Evolutionary conservation across 2,888 invertebrate species (phyloP).

Genomic region (Mesochorus sp.): DNA sequence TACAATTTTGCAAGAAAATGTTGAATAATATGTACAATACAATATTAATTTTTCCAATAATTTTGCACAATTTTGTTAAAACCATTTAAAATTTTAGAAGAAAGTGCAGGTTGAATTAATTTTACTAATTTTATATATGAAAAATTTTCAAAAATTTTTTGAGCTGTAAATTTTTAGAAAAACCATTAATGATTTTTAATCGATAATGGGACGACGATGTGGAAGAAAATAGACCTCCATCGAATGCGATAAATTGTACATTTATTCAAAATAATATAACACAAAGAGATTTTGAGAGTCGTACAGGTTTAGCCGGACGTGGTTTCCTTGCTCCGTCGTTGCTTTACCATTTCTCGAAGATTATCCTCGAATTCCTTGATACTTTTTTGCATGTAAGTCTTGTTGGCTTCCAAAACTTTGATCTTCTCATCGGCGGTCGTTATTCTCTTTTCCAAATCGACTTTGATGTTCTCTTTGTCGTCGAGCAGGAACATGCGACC

Average conservation of each 20-base stretch:
- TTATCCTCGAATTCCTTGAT: constrained; percentile 93
- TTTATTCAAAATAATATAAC: constrained; percentile 36
- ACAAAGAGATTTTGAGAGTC: background rate
- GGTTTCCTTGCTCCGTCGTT: constrained; percentile 81
- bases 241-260: background rate
- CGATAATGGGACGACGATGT: too few species aligned
- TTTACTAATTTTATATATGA: too few species aligned
- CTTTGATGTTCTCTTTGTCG: constrained; percentile 86
- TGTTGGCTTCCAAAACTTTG: constrained; percentile 88
- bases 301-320: constrained; percentile 67
- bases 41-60: too few species aligned
- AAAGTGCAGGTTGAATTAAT: too few species aligned
- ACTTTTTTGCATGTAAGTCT: constrained; percentile 90
- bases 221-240: background rate
- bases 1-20: too few species aligned
- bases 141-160: too few species aligned
- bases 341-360: constrained; percentile 91
- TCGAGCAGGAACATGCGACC: constrained; percentile 93
- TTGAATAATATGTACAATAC: too few species aligned
- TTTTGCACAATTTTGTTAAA: too few species aligned
- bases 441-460: constrained; percentile 85
- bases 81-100: too few species aligned
- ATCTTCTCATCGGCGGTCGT: constrained; percentile 86
- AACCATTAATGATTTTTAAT: too few species aligned
- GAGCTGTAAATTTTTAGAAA: too few species aligned